phyloP scores from a whole-genome alignment of 2,113 vertebrate species.

The Todiramphus chloris region DNA sequence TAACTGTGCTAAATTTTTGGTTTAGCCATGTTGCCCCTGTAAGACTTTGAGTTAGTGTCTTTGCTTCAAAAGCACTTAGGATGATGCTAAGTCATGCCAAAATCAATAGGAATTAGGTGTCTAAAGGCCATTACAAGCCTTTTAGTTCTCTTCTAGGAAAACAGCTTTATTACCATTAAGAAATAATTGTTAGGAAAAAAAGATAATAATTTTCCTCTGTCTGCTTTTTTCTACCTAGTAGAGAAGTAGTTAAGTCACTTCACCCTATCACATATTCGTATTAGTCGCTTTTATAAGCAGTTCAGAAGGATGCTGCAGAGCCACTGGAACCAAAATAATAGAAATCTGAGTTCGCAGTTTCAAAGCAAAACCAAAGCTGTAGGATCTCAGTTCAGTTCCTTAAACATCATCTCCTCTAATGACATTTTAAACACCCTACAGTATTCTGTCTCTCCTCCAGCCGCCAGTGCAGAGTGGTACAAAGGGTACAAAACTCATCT shows the following conservation, averaged over 20 bases:
- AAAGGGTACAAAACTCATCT: not conserved
- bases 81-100: not conserved
- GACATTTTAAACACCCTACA: not conserved
- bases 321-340: not conserved
- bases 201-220: not conserved
- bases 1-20: not conserved
- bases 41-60: not conserved
- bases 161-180: not conserved
- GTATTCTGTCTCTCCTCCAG: not conserved
- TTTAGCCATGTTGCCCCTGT: not conserved
- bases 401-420: not conserved
- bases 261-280: not conserved
- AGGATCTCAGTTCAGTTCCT: not conserved
- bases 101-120: not conserved
- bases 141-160: not conserved
- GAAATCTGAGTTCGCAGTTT: not conserved
- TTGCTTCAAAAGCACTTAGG: not conserved
- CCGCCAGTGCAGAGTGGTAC: not conserved
- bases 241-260: not conserved
- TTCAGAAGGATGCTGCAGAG: not conserved
- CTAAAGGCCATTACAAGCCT: not conserved
- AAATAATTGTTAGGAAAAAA: not conserved
- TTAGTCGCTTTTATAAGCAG: not conserved
- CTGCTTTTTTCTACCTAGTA: not conserved
- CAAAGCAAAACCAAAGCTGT: not conserved